A percentile compares a stretch with the other conserved stretches of the same genome.
Conservation (phyloP, 2,888 invertebrate genomes). For the Eupsilia transversa region DNA sequence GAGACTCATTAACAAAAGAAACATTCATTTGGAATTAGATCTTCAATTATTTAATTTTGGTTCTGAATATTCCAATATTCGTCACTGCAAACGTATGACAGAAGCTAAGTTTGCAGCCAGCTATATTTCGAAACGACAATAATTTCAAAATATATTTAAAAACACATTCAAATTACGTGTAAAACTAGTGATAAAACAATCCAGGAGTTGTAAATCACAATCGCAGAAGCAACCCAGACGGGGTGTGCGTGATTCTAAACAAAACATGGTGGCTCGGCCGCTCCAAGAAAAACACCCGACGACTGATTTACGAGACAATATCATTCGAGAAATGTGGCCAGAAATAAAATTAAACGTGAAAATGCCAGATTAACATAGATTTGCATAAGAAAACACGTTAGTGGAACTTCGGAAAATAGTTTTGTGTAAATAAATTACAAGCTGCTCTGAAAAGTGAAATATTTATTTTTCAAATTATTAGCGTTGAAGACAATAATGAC, state of each 20-base stretch:
- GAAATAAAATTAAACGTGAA: conserved; percentile 87
- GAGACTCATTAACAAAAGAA: not conserved
- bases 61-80: not conserved
- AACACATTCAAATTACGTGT: conserved; percentile 72
- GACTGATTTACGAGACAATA: conserved; percentile 90
- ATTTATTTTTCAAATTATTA: conserved; percentile 47
- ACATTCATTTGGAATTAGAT: not conserved
- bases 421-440: conserved; percentile 62
- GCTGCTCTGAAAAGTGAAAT: conserved; percentile 39
- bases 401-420: conserved; percentile 65
- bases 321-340: conserved; percentile 88
- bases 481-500: conserved; percentile 42
- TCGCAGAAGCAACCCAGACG: conserved; percentile 80
- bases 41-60: not conserved
- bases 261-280: conserved; percentile 84
- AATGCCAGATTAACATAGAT: conserved; percentile 84
- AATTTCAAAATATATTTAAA: conserved; percentile 60
- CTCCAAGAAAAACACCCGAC: conserved; percentile 89
- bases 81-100: not conserved
- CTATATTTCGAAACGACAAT: conserved; percentile 41
- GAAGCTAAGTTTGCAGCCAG: conserved; percentile 9
- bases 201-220: conserved; percentile 86
- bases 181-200: conserved; percentile 78
- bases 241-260: conserved; percentile 90
- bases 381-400: conserved; percentile 74